phyloP scores from a whole-genome alignment of 2,888 invertebrate species.

The Ormyrus rosae region DNA sequence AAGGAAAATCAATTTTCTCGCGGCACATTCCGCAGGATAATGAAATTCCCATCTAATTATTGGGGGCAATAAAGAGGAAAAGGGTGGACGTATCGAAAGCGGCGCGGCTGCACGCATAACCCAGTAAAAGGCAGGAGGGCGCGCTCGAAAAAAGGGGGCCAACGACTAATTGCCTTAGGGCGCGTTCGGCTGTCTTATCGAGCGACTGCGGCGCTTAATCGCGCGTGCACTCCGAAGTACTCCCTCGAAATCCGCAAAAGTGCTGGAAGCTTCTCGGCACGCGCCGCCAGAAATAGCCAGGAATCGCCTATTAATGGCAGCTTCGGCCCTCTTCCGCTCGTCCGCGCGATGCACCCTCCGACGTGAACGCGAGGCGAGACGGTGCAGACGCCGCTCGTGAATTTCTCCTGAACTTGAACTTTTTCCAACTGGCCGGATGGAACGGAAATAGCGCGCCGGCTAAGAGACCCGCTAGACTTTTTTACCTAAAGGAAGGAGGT shows the following conservation, averaged over 20 bases:
- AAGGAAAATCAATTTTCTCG: too few relatives aligned
- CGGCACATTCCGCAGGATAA: too few relatives aligned
- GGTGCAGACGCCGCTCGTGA: slow-evolving; percentile 1
- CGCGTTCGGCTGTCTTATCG: slow-evolving; percentile 10
- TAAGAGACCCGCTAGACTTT: too few relatives aligned
- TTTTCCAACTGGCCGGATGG: slow-evolving; percentile 4
- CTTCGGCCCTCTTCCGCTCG: slow-evolving; percentile 23
- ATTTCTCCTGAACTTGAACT: slow-evolving; percentile 38
- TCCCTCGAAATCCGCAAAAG: slow-evolving; percentile 44
- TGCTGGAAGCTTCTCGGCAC: slow-evolving; percentile 26
- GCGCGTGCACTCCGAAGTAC: not conserved
- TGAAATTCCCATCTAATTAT: not conserved
- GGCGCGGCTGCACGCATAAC: not conserved
- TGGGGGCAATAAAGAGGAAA: not conserved
- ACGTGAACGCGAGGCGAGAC: not conserved
- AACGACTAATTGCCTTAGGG: slow-evolving; percentile 23
- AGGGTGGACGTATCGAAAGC: too few relatives aligned
- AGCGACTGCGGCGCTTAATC: slow-evolving; percentile 5
- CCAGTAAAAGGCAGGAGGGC: not conserved
- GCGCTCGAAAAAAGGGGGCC: not conserved
- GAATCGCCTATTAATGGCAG: slow-evolving; percentile 40
- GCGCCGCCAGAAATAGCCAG: slow-evolving; percentile 39
- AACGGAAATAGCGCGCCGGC: slow-evolving; percentile 7
- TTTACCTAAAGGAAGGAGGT: too few relatives aligned
- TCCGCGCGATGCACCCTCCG: not conserved